Evolutionary conservation across 2,797 vertebrate genomes (phyloP).

Genomic region (Ambastaia sidthimunki): DNA sequence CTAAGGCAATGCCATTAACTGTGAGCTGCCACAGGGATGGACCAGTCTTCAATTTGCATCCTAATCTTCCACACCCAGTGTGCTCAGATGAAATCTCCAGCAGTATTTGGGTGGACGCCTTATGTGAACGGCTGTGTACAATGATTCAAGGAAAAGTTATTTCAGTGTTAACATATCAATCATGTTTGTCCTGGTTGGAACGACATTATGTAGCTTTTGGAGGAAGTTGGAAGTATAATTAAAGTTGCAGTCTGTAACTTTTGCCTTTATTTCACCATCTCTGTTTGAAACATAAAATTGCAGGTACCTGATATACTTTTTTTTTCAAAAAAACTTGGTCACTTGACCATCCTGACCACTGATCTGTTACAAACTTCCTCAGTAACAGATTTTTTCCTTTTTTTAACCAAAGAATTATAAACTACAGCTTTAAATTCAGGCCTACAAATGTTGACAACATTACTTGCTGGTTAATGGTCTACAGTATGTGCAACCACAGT

Average conservation of each 20-base stretch:
- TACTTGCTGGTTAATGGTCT: neutral
- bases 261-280: too few species aligned
- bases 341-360: too few species aligned
- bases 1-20: constrained; percentile 56
- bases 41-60: constrained; percentile 53
- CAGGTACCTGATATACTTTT: too few species aligned
- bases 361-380: too few species aligned
- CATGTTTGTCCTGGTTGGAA: neutral
- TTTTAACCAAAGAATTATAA: too few species aligned
- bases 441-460: too few species aligned
- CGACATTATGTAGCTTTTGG: neutral
- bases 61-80: constrained; percentile 32
- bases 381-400: too few species aligned
- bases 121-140: constrained; percentile 4
- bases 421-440: too few species aligned
- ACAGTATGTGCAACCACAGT: neutral
- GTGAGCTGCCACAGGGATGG: constrained; percentile 25
- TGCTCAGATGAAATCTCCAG: constrained; percentile 24
- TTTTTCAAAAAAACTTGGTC: too few species aligned
- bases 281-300: too few species aligned
- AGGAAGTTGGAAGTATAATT: neutral
- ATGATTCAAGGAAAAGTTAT: constrained; percentile 11
- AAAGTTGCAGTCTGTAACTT: too few species aligned
- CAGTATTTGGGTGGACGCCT: neutral
- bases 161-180: constrained; percentile 3